Base-by-base conservation (phyloP, 2,888 invertebrate species). In the Lasioglossum calceatum region DNA sequence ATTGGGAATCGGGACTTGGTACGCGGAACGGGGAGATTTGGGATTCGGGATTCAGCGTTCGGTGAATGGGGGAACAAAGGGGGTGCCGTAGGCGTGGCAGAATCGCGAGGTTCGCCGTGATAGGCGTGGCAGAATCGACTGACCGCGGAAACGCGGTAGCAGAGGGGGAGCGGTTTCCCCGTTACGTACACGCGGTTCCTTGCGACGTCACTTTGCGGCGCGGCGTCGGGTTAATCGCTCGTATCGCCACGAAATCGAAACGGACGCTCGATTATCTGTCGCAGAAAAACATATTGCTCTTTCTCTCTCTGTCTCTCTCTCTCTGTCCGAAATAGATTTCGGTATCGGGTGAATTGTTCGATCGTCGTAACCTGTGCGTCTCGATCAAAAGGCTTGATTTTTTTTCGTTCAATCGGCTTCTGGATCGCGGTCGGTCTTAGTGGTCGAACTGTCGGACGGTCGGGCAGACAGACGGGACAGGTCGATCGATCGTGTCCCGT, bases 201-300 rank as follows among this genome's bases (percentile, higher is more conserved):
- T 87, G 88, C 90, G 88, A 90, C 88, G 90, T 93, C 93, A 93
- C 92, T 94, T 93, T 91, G 92, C 91, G 91, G 91, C 91, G 90
- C 91, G 92, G 92, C 93, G 92, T 90, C 91, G 92, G 87, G 84
- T 81, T 87, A 90, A 89, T 88, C 87, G 89, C 88, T 91, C 82
- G 87, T 87, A 79, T 81, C 72, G 85, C 73, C 86, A 79, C 77
- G 77, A 84, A 85, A 85, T 85, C 85, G 73, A 58, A 80, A 77
- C 27, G 76, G 47, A 73, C 44, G 54, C 42, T 73, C 39, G 64
- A 58, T 81, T 50, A 36, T 67, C 27, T 39, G 61, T 58, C 58
- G n/a, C n/a, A 14, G 47, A 19, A 73, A 73, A 39, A 50, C n/a
- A 44, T 36, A 16, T 23, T 12, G 73, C 44, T 67, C 80, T 16